Evolutionary conservation across 2,888 invertebrate genomes (phyloP), one percentile per base, ranked within the genome.

Genomic region (Schizotus pectinicornis): DNA sequence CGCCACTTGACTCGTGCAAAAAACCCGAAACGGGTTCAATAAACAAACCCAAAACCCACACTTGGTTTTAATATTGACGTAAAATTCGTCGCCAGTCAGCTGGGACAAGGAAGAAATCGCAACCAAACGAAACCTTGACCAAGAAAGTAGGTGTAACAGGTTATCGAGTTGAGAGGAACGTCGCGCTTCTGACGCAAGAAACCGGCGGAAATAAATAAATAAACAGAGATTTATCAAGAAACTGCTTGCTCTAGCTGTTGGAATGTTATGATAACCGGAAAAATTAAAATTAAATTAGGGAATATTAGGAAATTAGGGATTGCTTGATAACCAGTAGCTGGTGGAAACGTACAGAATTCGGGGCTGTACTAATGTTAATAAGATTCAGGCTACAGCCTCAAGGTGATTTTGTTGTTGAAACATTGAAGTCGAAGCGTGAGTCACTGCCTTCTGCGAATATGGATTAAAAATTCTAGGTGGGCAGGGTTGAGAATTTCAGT

Each of bases 131-230:
- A 51, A 39, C 57, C 57, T 57, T 52, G 57, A 57, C 52, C 51
- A 52, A 57, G 47, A 57, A 51, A 56, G 36, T 12, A 34, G 49
- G 35, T 13, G 57, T 57, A 57, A 57, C 57, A 57, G 57, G 57
- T 57, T 56, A 51, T 13, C 48, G 3, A 33, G 8, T 6, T 9
- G 7, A 12, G 7, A 36, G 41, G 48, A 55, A 55, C 41, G 55
- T 34, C 30, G 36, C 32, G 7, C 7, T 34, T 35, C 14, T 7
- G 11, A 32, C 43, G 2, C 12, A 13, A 41, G 8, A 9, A 13
- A 3, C 8, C 36, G 11, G 7, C 14, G 12, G 8, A 14, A 38
- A 8, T 38, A 8, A 12, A 38, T 9, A 38, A 9, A n/a, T 9
- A 11, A 38, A 38, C 8, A 8, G 7, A 3, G 6, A 9, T 38